Evolutionary conservation across 2,888 invertebrate genomes (phyloP), one percentile per base, ranked within the genome.

Genomic region (Aporophyla nigra): DNA sequence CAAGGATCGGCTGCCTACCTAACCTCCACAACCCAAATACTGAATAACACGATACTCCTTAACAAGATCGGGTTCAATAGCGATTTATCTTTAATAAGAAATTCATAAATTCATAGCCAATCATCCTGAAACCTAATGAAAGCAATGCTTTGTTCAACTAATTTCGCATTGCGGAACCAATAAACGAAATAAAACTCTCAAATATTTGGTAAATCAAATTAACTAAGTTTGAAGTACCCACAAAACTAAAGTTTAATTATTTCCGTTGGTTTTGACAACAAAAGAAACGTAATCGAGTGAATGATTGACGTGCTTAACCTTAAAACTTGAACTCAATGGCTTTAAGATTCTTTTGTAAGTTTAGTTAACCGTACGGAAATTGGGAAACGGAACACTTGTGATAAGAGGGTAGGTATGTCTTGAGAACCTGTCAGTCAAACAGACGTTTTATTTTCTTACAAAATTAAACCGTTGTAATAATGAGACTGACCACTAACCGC

Each of bases 191-290:
- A 33, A 19, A 68, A 80, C 33, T 33, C 24, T 5, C 3, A 53
- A 54, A 46, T 58, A 58, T 51, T 58, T 40, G 27, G 10, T 21
- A 24, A 77, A 71, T 71, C 40, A 43, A 73, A 70, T 83, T 54
- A 40, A 14, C 27, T 46, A 72, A 81, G 56, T 85, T 82, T 66
- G 16, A 46, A 72, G 59, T 74, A 66, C 68, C 40, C 33, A 81
- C 66, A 58, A 19, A 70, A 46, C 33, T 74, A 46, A 75, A 71
- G 19, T 83, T 71, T 33, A 87, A 80, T 75, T 43, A 67, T 74
- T 71, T 54, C 61, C 71, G 46, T 72, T 85, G 85, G 75, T 75
- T 87, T 71, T 85, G 86, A 85, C 85, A 85, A 80, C 85, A 82
- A 85, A 75, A 74, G 74, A 74, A 68, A 73, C 6, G 46, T 70